Base-by-base conservation (phyloP, 2,888 invertebrate species). In the Temnothorax rugatulus region DNA sequence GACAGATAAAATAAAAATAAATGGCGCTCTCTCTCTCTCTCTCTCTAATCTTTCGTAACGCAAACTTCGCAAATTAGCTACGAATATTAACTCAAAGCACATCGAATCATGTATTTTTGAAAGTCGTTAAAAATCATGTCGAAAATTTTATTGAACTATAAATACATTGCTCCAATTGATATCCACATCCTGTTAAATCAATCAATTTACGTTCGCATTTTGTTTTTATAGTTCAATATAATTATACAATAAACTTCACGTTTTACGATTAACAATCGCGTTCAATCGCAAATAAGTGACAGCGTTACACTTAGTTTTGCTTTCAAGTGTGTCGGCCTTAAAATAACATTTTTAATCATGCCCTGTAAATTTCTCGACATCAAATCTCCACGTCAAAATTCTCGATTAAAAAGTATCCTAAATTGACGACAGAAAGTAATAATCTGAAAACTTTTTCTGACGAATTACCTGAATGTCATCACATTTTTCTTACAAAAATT, bases 171-270 rank as follows among this genome's bases (percentile, higher is more conserved):
- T 8, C 9, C n/a, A 76, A 64, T 18, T 75, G 41, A 15, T 68
- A 68, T 8, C 41, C 18, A 66, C 41, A 66, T 18, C 0, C 15
- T 25, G 38, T 76, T 52, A 47, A 75, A 66, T 29, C 34, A 41
- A 77, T 68, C 41, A 52, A 29, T 5, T 76, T 66, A 8, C 13
- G 41, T 38, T 52, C 47, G 25, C 11, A 66, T 77, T 54, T 66
- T 13, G n/a, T 41, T 54, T 68, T 54, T 68, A 15, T 47, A 15
- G 21, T 9, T 66, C 54, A n/a, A 54, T 54, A 41, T 59, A 21
- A 25, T 41, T 41, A 13, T n/a, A 44, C 5, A 13, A 50, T 68
- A 54, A 44, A 77, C n/a, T 77, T 25, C 15, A 41, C 2, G 5
- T 25, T 76, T 68, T 9, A 15, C 13, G 18, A 52, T 34, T 66